These are phyloP conservation scores for Torymus tubicola DNA, from an alignment of 2,888 invertebrate species.

Conservation along the genomic window DNA sequence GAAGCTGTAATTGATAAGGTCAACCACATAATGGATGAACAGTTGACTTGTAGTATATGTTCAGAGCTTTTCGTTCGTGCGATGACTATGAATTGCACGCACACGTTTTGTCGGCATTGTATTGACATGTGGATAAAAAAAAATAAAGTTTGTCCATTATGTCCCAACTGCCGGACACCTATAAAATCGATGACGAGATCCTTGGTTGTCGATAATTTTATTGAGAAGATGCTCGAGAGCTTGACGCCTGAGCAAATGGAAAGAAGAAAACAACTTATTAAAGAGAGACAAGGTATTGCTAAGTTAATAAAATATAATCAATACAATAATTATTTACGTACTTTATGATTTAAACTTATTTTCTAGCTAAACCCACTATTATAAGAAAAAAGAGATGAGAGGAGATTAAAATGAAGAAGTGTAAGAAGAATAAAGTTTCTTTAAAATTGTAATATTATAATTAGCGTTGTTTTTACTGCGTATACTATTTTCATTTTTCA, in stretches of 20 bases:
- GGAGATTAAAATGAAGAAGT: background rate
- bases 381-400: conserved; percentile 8
- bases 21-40: conserved; percentile 82
- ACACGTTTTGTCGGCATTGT: conserved; percentile 86
- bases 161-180: conserved; percentile 82
- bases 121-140: conserved; percentile 84
- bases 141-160: conserved; percentile 85
- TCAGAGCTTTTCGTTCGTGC: conserved; percentile 85
- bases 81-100: conserved; percentile 84
- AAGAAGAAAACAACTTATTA: conserved; percentile 77
- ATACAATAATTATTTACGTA: background rate
- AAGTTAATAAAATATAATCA: background rate
- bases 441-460: background rate
- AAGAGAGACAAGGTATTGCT: conserved; percentile 66
- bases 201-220: conserved; percentile 84
- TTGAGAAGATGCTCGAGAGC: conserved; percentile 83
- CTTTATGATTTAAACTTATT: conserved; percentile 2
- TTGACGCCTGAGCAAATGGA: conserved; percentile 80
- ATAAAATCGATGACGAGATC: conserved; percentile 80
- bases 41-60: conserved; percentile 87
- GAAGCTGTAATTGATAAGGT: conserved; percentile 74
- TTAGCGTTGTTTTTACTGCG: background rate
- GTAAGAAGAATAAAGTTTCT: background rate
- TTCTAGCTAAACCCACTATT: background rate
- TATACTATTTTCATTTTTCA: background rate